Percentiles rank a stretch among this genome's conserved stretches.
Conservation (phyloP, 2,888 invertebrate genomes). For the Blastobasis adustella region DNA sequence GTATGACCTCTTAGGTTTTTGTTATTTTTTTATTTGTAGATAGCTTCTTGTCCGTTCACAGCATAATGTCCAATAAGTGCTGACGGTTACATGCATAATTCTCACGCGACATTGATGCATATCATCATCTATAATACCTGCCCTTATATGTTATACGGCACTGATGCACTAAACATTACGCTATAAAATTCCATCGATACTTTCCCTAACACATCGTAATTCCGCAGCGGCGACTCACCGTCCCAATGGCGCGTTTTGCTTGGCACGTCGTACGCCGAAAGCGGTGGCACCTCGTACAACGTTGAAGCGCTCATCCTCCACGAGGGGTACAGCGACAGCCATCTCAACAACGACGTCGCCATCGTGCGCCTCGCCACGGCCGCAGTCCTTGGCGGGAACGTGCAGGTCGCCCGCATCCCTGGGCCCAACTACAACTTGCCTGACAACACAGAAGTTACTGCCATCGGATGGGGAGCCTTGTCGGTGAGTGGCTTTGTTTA, state of each 20-base stretch:
- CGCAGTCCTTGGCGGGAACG: slow-evolving; percentile 13
- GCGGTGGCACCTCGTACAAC: slow-evolving; percentile 21
- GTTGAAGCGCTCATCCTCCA: slow-evolving; percentile 24
- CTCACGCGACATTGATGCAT: too few relatives aligned
- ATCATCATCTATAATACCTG: too few relatives aligned
- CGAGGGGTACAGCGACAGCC: slow-evolving; percentile 17
- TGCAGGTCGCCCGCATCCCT: slow-evolving; percentile 27
- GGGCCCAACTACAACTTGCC: slow-evolving; percentile 21
- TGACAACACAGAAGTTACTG: slow-evolving; percentile 19
- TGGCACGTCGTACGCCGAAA: slow-evolving; percentile 23
- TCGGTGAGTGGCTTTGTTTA: slow-evolving; percentile 20
- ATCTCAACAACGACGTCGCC: slow-evolving; percentile 33
- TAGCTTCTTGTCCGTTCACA: too few relatives aligned
- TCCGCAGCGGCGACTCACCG: slow-evolving; percentile 29
- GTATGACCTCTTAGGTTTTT: too few relatives aligned
- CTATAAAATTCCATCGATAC: too few relatives aligned
- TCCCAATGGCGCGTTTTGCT: slow-evolving; percentile 32
- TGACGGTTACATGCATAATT: too few relatives aligned
- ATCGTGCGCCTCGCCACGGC: slow-evolving; percentile 23
- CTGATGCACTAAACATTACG: too few relatives aligned
- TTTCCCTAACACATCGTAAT: not conserved
- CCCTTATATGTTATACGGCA: not conserved
- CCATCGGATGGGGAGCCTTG: slow-evolving; percentile 37
- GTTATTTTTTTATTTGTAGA: too few relatives aligned
- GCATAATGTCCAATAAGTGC: too few relatives aligned